Conservation (phyloP, 2,888 invertebrate genomes). For the Lacanobia oleracea region DNA sequence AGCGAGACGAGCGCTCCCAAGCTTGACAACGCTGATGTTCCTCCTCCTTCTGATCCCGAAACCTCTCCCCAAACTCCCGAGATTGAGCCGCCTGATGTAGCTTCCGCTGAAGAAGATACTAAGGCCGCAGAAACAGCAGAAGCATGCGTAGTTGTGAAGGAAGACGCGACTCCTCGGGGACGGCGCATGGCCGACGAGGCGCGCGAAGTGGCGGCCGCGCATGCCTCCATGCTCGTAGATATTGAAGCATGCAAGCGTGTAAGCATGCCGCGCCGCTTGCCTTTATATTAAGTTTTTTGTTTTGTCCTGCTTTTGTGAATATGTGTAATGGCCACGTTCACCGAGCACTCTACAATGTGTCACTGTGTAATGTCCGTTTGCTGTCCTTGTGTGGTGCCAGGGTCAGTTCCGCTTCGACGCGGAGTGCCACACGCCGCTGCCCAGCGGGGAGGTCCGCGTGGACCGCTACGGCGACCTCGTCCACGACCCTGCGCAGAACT, state of each 20-base stretch:
- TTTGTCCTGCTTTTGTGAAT: conserved; percentile 65
- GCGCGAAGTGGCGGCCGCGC: conserved; percentile 88
- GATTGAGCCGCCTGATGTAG: conserved; percentile 72
- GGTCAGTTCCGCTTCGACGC: conserved; percentile 97
- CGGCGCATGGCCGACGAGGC: conserved; percentile 87
- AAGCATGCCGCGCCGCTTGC: conserved; percentile 91
- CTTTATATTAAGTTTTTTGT: conserved; percentile 75
- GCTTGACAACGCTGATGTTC: conserved; percentile 82
- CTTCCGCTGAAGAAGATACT: conserved; percentile 80
- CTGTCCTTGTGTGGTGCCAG: conserved; percentile 89
- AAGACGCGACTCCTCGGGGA: conserved; percentile 85
- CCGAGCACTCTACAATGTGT: conserved; percentile 60
- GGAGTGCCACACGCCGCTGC: conserved; percentile 94
- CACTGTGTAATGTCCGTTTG: conserved; percentile 69
- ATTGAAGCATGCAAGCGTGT: conserved; percentile 93
- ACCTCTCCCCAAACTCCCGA: conserved; percentile 73
- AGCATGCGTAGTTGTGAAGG: conserved; percentile 88
- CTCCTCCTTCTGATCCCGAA: conserved; percentile 72
- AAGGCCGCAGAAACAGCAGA: conserved; percentile 76
- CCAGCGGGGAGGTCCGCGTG: conserved; percentile 94
- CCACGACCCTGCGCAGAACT: conserved; percentile 88
- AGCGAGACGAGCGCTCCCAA: conserved; percentile 91
- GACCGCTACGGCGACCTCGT: conserved; percentile 88
- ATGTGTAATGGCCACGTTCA: conserved; percentile 43
- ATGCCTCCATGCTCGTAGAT: conserved; percentile 90